Conservation (phyloP, 2,797 vertebrate genomes). For the Meriones psammophilus region DNA sequence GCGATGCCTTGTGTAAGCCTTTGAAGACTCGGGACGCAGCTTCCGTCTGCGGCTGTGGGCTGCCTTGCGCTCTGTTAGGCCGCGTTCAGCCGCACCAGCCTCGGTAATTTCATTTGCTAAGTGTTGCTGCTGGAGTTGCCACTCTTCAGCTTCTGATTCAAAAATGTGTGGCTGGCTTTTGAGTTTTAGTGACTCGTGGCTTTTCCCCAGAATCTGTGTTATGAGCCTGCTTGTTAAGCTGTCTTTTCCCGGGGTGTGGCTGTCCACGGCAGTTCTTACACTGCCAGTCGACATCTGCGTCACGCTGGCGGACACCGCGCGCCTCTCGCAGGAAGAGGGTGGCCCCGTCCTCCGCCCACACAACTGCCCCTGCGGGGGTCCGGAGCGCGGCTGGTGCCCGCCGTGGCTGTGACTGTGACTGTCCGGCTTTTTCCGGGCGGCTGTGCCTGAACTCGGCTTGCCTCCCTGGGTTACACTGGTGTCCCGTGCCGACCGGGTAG, state of each 20-base stretch:
- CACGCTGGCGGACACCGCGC: not conserved
- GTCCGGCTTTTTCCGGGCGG: slow-evolving; percentile 66
- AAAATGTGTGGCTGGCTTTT: slow-evolving; percentile 77
- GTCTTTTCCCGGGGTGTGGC: slow-evolving; percentile 57
- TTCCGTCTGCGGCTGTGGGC: slow-evolving; percentile 11
- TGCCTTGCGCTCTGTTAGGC: slow-evolving; percentile 44
- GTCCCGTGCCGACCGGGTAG: slow-evolving; percentile 59
- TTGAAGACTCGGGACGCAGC: slow-evolving; percentile 40
- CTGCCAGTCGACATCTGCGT: slow-evolving; percentile 58
- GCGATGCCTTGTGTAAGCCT: not conserved
- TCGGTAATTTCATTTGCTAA: slow-evolving; percentile 73
- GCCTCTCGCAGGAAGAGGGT: slow-evolving; percentile 22
- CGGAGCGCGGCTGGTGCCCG: not conserved
- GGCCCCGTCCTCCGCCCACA: not conserved
- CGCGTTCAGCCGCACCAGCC: slow-evolving; percentile 69
- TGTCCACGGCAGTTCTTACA: not conserved
- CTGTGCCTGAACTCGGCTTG: slow-evolving; percentile 56
- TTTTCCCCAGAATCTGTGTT: slow-evolving; percentile 56
- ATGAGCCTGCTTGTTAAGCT: slow-evolving; percentile 71
- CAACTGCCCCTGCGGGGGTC: slow-evolving; percentile 66
- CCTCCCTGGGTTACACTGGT: slow-evolving; percentile 53
- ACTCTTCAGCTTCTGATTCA: slow-evolving; percentile 80
- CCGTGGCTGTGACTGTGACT: not conserved
- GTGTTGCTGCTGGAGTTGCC: slow-evolving; percentile 57
- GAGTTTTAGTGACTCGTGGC: slow-evolving; percentile 57